Evolutionary conservation across 2,113 vertebrate species (phyloP), one percentile per base, ranked within the genome.

Genomic region (Cichladusa arquata): DNA sequence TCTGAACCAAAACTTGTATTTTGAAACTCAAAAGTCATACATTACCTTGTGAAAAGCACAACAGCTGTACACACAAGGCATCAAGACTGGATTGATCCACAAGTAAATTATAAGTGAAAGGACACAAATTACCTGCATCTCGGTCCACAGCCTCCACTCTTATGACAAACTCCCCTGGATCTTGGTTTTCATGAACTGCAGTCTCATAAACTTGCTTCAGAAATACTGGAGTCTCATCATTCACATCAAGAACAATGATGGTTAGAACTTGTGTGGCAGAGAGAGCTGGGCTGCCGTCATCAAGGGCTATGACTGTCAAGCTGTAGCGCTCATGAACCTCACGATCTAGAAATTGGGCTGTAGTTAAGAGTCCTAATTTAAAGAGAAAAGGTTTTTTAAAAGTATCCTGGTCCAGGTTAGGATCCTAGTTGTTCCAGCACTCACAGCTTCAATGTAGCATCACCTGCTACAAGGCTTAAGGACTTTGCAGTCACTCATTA

Each of bases 251-350:
- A 88, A 99, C 97, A 87, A 94, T 44, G 51, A 99, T 60, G 2
- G 98, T 99, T 93, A 99, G 90, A 26, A 97, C 98, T 97, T 99
- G 99, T 1, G 97, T 98, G 56, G 99, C 97, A 9, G 98, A 99
- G 16, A 98, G 98, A 11, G 97, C 62, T 3, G 98, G 98, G 9
- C 26, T 79, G 56, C 99, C 99, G 0, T 90, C 96, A 97, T 99
- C 99, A 28, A 96, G 66, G 2, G 98, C 99, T 51, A 97, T 47
- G 25, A 99, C 36, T 8, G 95, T 98, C 95, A 99, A 95, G 48
- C 70, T 92, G 92, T 99, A 98, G 86, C 38, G 15, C 38, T 97
- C 67, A 48, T 98, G 97, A 16, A 81, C 78, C 97, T 99, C 99
- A 24, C 85, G 98, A 95, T 99, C 98, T 96, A 99, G 94, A 88